A percentile compares a stretch with the other conserved stretches of the same genome.
These are phyloP conservation scores for Nyctalus aviator DNA, from an alignment of 2,797 vertebrate species.

Conservation along the genomic window DNA sequence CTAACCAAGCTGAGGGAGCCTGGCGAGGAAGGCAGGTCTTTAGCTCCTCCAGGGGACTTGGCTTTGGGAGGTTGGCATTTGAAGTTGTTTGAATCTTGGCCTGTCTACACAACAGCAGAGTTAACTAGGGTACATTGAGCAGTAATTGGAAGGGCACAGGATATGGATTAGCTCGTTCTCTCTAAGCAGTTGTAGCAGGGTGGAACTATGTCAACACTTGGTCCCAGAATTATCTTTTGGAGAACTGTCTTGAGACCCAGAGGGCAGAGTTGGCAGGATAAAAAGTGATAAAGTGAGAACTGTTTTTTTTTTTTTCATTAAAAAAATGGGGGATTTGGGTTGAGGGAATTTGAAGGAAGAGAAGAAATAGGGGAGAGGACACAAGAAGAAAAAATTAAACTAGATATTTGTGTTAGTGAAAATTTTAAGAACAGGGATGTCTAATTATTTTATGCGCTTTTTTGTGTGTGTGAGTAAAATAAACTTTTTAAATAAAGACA, in stretches of 20 bases:
- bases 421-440: neutral
- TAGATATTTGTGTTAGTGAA: neutral
- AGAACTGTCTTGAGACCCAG: neutral
- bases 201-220: neutral
- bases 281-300: constrained; percentile 1
- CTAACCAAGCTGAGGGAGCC: neutral
- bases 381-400: neutral
- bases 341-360: neutral
- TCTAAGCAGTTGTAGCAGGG: neutral
- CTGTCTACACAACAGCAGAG: neutral
- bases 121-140: neutral
- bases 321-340: neutral
- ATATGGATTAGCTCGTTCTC: neutral
- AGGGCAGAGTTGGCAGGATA: neutral
- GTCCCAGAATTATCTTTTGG: neutral
- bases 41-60: neutral
- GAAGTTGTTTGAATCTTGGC: constrained; percentile 17
- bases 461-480: neutral
- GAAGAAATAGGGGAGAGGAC: neutral
- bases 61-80: neutral
- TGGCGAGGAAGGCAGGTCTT: neutral
- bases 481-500: neutral
- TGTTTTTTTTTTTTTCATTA: neutral
- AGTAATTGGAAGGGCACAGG: neutral
- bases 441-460: neutral